These are phyloP conservation scores for Alviniconcha strummeri DNA, from an alignment of 2,888 invertebrate genomes.

Conservation along the genomic window DNA sequence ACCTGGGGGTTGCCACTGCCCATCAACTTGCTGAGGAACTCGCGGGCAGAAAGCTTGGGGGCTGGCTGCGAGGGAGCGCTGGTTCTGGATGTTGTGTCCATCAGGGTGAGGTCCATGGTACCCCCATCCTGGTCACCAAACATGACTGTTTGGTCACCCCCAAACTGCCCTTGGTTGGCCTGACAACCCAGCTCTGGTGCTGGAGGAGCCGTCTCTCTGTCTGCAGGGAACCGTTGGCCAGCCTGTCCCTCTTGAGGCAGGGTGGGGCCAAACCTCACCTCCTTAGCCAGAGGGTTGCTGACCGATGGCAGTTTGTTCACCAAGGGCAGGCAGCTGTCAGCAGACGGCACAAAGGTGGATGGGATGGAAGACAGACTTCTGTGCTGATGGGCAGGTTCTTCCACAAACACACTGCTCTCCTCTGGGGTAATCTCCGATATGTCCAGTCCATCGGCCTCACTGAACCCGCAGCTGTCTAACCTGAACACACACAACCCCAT, in stretches of 20 bases:
- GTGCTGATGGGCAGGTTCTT: neutral
- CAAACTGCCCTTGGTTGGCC: no score
- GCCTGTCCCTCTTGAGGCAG: no score
- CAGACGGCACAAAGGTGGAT: neutral
- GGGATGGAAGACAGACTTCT: neutral
- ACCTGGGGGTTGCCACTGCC: neutral
- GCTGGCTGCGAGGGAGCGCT: neutral
- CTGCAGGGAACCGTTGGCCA: no score
- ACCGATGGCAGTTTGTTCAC: no score
- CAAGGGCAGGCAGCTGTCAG: neutral
- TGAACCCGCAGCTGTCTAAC: neutral
- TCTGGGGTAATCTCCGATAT: constrained; percentile 2
- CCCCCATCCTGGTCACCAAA: constrained; percentile 32
- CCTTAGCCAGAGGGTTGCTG: no score
- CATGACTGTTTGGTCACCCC: constrained; percentile 15
- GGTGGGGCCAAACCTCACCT: no score
- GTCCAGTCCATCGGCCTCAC: constrained; percentile 6
- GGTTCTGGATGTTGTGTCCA: neutral
- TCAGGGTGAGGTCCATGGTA: constrained; percentile 31
- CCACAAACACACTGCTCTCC: constrained; percentile 16
- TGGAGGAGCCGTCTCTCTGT: no score
- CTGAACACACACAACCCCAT: constrained; percentile 10
- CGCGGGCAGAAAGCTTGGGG: constrained; percentile 21
- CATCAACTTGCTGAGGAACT: constrained; percentile 17
- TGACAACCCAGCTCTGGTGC: no score